A percentile compares a stretch with the other conserved stretches of the same genome.
Conservation (phyloP, 1,140 invertebrate genomes). For the Nephila pilipes region DNA sequence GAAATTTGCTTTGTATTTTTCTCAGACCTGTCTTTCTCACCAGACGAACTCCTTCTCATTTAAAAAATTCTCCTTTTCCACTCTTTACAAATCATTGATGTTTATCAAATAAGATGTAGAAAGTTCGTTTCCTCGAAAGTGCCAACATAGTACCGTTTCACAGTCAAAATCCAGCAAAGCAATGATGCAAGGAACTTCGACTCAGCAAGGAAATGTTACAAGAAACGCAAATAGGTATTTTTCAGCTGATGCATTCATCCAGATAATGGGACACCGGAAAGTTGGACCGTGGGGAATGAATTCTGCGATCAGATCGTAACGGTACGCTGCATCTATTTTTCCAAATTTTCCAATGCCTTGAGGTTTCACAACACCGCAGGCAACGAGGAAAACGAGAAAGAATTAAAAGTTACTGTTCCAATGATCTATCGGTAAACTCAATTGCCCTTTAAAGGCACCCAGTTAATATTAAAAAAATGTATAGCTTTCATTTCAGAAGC, state of each 20-base stretch:
- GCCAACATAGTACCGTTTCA: background rate
- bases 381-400: background rate
- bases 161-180: background rate
- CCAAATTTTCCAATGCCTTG: background rate
- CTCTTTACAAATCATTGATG: background rate
- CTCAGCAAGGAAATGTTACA: slow-evolving; percentile 24
- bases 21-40: background rate
- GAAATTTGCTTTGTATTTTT: no score
- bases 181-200: background rate
- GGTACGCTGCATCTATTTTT: slow-evolving; percentile 17
- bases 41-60: background rate
- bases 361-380: background rate
- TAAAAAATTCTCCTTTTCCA: background rate
- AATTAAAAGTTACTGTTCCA: no score
- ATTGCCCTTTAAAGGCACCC: no score
- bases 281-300: background rate
- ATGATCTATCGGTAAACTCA: no score
- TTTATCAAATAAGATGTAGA: background rate
- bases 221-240: slow-evolving; percentile 26
- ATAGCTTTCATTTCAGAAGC: no score
- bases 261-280: slow-evolving; percentile 13
- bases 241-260: slow-evolving; percentile 23
- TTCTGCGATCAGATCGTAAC: background rate
- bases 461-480: no score
- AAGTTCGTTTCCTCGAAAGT: background rate